phyloP scores from a whole-genome alignment of 2,888 invertebrate species.

The Listrodromus nycthemerus region DNA sequence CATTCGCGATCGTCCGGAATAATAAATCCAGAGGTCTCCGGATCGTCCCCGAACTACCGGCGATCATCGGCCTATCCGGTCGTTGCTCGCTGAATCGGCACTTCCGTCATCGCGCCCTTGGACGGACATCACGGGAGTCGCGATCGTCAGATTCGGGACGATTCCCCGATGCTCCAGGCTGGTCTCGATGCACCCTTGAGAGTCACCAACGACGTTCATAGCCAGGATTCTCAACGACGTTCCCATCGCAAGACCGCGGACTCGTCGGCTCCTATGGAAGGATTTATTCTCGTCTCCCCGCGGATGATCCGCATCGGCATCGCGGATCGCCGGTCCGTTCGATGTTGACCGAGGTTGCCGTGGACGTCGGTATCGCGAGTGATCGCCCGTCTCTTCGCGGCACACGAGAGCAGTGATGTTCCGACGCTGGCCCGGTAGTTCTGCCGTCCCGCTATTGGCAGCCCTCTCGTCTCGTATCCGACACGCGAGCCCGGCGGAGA shows the following conservation, averaged over 20 bases:
- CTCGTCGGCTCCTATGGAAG: too few relatives aligned
- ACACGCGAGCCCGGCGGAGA: constrained; percentile 45
- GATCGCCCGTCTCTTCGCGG: constrained; percentile 72
- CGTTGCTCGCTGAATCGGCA: not conserved
- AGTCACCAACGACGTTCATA: not conserved
- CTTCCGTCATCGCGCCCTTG: not conserved
- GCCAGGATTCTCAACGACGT: too few relatives aligned
- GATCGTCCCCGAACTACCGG: too few relatives aligned
- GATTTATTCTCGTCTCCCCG: too few relatives aligned
- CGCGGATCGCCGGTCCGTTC: constrained; percentile 58
- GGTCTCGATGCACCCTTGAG: not conserved
- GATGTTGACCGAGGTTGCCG: constrained; percentile 61
- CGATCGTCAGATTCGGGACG: constrained; percentile 8
- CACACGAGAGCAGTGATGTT: constrained; percentile 67
- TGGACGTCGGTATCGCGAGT: constrained; percentile 49
- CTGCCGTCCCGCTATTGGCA: constrained; percentile 74
- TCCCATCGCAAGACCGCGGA: too few relatives aligned
- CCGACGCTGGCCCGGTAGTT: constrained; percentile 73
- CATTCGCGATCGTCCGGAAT: constrained; percentile 3
- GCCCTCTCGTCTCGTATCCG: constrained; percentile 46
- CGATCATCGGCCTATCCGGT: not conserved
- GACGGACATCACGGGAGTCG: not conserved
- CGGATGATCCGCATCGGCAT: too few relatives aligned
- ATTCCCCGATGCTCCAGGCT: not conserved
- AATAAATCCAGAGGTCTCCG: not conserved